Base-by-base conservation (phyloP, 37 sponge, comb jelly and placozoan species). In the Diacarnus erythraeanus region DNA sequence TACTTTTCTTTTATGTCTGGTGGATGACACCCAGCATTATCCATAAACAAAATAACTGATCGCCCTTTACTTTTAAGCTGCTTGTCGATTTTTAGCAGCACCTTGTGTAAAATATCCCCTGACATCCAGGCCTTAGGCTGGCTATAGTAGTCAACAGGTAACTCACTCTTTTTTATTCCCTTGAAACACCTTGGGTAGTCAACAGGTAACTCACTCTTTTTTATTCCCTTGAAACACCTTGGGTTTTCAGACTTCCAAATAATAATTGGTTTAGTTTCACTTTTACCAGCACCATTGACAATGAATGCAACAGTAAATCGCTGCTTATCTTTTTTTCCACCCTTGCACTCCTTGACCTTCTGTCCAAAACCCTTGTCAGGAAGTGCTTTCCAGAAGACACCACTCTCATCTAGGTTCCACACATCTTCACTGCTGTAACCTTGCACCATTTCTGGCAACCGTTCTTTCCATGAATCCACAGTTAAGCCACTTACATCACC, bases 11-110 rank as follows among this genome's bases (percentile, higher is more conserved):
- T 33, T 68, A 87, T 3, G 41, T 88, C 78, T 36, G 15, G 36
- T 68, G 88, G 92, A 64, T 90, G 86, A 29, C 86, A 90, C 10
- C 91, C 69, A 54, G 83, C 86, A 90, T 90, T 90, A 37, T 90
- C 86, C 72, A 82, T 71, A 26, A 90, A 75, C 31, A 90, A 83
- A 34, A 81, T 29, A 78, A 90, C 57, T 1, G 51, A 42, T 23
- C 78, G 69, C 42, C 51, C 44, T 66, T 81, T 71, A 18, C 54
- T 33, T 27, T 4, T 57, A 59, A 90, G 33, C 6, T 76, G 58
- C 29, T 30, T 54, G 56, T 88, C 84, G 23, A 88, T 23, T 38
- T 70, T 69, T 1, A 65, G 25, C 54, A 88, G 57, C n/a, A 75
- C 76, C 70, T 40, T 18, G 31, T 91, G 71, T 26, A 84, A 10